Evolutionary conservation across 30 jellyfish, hydroid and myxozoan species (phyloP).

Genomic region (Phacellophora camtschatica): DNA sequence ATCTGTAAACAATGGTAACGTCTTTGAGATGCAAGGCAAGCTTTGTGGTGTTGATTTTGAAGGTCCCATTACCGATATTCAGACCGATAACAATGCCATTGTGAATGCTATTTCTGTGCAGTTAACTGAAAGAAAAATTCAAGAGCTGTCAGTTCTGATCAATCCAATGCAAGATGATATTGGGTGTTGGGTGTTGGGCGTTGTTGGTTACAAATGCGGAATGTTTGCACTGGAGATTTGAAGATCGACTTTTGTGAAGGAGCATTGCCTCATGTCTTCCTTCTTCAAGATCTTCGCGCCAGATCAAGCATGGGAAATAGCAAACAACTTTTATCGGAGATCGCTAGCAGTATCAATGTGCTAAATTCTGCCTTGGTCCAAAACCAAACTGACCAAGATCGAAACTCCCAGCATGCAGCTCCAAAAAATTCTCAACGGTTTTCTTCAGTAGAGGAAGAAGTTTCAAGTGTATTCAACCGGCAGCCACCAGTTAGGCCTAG

Average conservation of each 20-base stretch:
- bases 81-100: not conserved
- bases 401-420: not conserved
- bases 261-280: not conserved
- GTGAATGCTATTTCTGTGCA: not conserved
- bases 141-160: not conserved
- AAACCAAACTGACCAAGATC: not conserved
- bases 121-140: not conserved
- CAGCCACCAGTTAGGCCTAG: not conserved
- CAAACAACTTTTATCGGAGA: not conserved
- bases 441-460: not conserved
- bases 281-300: not conserved
- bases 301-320: not conserved
- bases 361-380: not conserved
- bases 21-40: not conserved
- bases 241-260: not conserved
- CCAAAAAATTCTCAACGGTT: not conserved
- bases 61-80: not conserved
- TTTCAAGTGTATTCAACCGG: not conserved
- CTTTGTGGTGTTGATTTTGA: constrained; percentile 1
- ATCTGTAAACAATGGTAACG: not conserved
- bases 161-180: not conserved
- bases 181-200: too few species aligned
- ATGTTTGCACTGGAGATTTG: not conserved
- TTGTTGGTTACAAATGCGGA: too few species aligned
- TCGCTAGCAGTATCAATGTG: not conserved